These are phyloP conservation scores for Lutjanus campechanus DNA, from an alignment of 2,797 vertebrate genomes.

Conservation along the genomic window DNA sequence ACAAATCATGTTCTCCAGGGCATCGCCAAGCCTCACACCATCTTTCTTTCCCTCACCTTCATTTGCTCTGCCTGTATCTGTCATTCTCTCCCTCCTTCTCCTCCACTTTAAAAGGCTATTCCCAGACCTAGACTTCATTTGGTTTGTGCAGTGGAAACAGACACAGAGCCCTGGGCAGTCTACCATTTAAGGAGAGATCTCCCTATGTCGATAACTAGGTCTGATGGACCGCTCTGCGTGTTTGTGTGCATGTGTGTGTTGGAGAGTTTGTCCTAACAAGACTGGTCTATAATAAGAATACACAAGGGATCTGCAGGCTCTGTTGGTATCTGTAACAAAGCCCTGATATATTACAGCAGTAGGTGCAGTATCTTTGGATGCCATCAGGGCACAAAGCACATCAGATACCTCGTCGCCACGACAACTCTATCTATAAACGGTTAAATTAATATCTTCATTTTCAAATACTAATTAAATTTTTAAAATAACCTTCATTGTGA, in stretches of 20 bases:
- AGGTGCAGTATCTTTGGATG: constrained; percentile 33
- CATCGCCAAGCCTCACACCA: not conserved
- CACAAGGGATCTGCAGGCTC: constrained; percentile 54
- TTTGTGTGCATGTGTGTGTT: constrained; percentile 20
- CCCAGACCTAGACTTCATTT: constrained; percentile 72
- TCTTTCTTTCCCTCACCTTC: constrained; percentile 39
- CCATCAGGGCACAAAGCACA: constrained; percentile 35
- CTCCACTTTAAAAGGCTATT: constrained; percentile 75
- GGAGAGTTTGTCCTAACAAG: constrained; percentile 44
- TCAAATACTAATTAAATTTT: too few relatives aligned
- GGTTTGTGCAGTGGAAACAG: constrained; percentile 73
- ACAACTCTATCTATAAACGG: constrained; percentile 14
- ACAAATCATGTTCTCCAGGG: not conserved
- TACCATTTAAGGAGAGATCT: constrained; percentile 86
- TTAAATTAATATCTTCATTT: not conserved
- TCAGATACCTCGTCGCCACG: constrained; percentile 27
- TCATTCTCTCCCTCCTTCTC: constrained; percentile 24
- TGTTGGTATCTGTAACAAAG: constrained; percentile 57
- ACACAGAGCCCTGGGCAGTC: constrained; percentile 73
- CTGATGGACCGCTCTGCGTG: constrained; percentile 59
- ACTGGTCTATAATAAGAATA: constrained; percentile 67
- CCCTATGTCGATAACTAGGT: constrained; percentile 75
- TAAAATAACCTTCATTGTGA: not conserved
- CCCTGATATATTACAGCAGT: constrained; percentile 43
- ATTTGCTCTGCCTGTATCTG: constrained; percentile 41